A percentile compares a stretch with the other conserved stretches of the same genome.
phyloP scores from a whole-genome alignment of 2,797 vertebrate species.

The Steatocranus sp. region DNA sequence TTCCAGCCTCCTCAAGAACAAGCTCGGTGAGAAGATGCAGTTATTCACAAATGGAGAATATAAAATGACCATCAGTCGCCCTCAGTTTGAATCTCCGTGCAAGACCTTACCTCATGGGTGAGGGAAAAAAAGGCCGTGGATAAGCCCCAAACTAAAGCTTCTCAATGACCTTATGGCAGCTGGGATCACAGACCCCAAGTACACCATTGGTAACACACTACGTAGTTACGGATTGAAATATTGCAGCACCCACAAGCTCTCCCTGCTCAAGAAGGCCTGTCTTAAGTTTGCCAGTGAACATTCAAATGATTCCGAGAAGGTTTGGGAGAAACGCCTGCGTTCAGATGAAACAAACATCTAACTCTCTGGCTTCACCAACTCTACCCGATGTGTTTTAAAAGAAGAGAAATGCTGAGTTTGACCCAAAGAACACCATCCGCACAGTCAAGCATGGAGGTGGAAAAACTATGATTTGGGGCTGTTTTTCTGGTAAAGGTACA shows the following conservation, averaged over 20 bases:
- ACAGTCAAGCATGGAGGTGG: background rate
- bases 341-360: background rate
- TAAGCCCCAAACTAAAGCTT: background rate
- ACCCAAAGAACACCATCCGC: background rate
- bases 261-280: background rate
- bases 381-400: background rate
- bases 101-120: background rate
- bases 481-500: background rate
- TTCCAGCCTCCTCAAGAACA: background rate
- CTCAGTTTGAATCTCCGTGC: background rate
- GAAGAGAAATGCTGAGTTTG: background rate
- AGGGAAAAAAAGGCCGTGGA: background rate
- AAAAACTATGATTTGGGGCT: background rate
- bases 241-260: background rate
- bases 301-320: background rate
- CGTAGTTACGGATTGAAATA: background rate
- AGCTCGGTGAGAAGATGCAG: background rate
- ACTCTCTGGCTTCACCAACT: background rate
- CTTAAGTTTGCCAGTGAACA: background rate
- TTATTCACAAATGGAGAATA: background rate
- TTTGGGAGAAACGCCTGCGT: background rate
- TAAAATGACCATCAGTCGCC: background rate
- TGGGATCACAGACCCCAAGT: background rate
- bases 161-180: background rate
- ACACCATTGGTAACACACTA: background rate